Evolutionary conservation across 2,888 invertebrate species (phyloP).

Genomic region (Agrotis exclamationis): DNA sequence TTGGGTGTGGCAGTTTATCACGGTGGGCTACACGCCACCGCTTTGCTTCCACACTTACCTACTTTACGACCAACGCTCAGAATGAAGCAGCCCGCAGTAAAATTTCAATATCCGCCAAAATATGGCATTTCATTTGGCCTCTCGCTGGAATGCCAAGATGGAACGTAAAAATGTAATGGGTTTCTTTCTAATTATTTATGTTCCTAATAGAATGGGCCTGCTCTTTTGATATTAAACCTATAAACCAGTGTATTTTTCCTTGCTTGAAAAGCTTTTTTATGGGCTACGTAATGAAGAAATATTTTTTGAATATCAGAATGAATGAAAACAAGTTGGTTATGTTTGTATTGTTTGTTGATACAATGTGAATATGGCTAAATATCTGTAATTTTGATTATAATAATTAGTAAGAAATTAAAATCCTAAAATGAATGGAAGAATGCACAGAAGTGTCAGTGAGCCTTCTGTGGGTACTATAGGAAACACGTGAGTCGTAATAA

Average conservation of each 20-base stretch:
- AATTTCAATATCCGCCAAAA: conserved; percentile 84
- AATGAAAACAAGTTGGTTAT: conserved; percentile 46
- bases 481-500: conserved; percentile 67
- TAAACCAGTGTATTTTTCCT: conserved; percentile 59
- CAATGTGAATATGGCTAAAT: background rate
- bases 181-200: conserved; percentile 69
- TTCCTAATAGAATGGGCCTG: conserved; percentile 57
- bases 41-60: conserved; percentile 59
- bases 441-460: conserved; percentile 80
- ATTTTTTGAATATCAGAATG: conserved; percentile 26
- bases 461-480: conserved; percentile 79
- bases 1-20: conserved; percentile 71
- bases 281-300: conserved; percentile 23
- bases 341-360: conserved; percentile 21
- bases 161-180: conserved; percentile 68
- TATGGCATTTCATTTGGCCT: conserved; percentile 80
- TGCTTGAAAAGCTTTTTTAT: conserved; percentile 32
- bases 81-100: conserved; percentile 77
- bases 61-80: conserved; percentile 74
- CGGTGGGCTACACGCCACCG: conserved; percentile 39
- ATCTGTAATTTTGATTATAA: conserved; percentile 1
- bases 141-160: conserved; percentile 75
- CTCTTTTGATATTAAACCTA: conserved; percentile 67
- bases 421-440: conserved; percentile 37
- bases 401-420: background rate